phyloP scores from a whole-genome alignment of 2,113 vertebrate genomes.

The Raja brachyura region DNA sequence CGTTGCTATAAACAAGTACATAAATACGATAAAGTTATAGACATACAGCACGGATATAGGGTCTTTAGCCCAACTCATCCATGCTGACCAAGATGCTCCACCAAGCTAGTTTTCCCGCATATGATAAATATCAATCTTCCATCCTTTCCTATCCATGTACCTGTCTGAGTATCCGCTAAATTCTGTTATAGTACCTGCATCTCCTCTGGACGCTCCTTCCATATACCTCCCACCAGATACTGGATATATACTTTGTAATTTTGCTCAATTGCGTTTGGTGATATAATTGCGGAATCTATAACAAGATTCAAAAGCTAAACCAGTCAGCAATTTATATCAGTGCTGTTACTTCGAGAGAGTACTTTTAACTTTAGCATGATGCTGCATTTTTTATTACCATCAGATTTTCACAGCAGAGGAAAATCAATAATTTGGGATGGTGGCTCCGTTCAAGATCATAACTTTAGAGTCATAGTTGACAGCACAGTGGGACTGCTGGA shows the following conservation, averaged over 20 bases:
- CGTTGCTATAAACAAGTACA: neutral
- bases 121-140: no score
- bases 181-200: no score
- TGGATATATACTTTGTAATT: neutral
- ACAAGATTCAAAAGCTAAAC: neutral
- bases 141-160: no score
- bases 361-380: neutral
- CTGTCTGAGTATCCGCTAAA: no score
- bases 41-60: no score
- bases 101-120: no score
- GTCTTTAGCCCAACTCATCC: no score
- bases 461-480: neutral
- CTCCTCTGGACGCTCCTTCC: no score
- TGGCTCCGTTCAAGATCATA: neutral
- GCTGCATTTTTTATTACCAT: neutral
- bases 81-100: no score
- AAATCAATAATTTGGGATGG: neutral
- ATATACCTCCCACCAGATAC: neutral
- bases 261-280: neutral
- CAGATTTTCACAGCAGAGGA: neutral
- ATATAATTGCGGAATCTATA: neutral
- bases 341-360: neutral
- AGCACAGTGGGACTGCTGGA: no score
- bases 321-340: neutral
- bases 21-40: no score